These are phyloP conservation scores for Neosilurus hyrtlii DNA, from an alignment of 2,797 vertebrate genomes.

Conservation along the genomic window DNA sequence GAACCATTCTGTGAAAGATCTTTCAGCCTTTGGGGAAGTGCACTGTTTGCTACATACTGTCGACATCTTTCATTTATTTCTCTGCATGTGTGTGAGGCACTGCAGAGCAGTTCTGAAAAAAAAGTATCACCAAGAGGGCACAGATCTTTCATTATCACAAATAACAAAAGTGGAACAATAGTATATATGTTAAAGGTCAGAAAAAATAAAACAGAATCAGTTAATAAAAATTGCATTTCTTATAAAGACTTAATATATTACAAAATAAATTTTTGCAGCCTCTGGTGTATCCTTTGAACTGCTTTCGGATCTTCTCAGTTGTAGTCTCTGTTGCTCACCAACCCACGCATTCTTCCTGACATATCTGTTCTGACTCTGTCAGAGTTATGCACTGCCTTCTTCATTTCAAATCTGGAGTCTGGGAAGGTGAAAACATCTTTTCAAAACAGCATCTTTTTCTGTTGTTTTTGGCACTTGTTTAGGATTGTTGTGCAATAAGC, in stretches of 20 bases:
- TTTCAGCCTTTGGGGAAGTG: not conserved
- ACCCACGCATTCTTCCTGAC: constrained; percentile 15
- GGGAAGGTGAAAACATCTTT: constrained; percentile 15
- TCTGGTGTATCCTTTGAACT: not conserved
- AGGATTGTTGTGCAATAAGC: not conserved
- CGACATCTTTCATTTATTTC: constrained; percentile 1
- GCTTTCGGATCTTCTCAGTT: constrained; percentile 12
- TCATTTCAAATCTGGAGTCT: constrained; percentile 1
- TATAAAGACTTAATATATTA: not conserved
- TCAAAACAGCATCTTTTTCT: not conserved
- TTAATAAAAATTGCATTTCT: not conserved
- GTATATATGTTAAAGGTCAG: constrained; percentile 4
- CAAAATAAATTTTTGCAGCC: not conserved
- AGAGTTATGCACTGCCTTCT: not conserved
- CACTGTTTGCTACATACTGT: not conserved
- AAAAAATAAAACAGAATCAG: not conserved
- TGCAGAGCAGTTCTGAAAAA: not conserved
- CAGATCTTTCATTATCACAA: constrained; percentile 1
- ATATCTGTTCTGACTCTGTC: constrained; percentile 27
- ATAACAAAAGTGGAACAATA: not conserved
- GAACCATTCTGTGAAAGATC: not conserved
- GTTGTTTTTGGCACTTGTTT: not conserved
- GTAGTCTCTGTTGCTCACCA: constrained; percentile 2
- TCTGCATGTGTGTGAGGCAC: not conserved
- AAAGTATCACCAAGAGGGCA: not conserved